Evolutionary conservation across 2,888 invertebrate genomes (phyloP).

Genomic region (Colletes collaris): DNA sequence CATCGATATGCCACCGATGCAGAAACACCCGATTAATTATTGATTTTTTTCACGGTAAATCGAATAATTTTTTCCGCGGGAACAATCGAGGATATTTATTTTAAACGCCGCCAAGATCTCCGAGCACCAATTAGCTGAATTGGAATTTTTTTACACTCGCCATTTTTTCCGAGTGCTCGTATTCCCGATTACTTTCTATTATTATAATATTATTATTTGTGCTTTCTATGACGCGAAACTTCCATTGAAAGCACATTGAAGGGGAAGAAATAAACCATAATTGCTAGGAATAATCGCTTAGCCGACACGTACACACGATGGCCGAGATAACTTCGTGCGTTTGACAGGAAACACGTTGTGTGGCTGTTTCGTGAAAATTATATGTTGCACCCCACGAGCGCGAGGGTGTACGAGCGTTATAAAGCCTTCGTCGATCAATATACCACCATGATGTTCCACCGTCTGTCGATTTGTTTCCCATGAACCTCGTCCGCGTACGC

Average conservation of each 20-base stretch:
- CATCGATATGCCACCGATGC: no score
- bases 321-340: slow-evolving; percentile 43
- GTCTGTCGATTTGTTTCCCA: slow-evolving; percentile 57
- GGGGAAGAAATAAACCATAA: slow-evolving; percentile 13
- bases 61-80: no score
- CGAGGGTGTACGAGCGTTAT: slow-evolving; percentile 70
- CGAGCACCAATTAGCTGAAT: no score
- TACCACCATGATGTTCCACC: slow-evolving; percentile 73
- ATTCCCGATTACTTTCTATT: no score
- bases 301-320: neutral
- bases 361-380: slow-evolving; percentile 50
- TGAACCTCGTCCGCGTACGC: slow-evolving; percentile 27
- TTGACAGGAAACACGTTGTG: slow-evolving; percentile 49
- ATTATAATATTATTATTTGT: no score
- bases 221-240: neutral
- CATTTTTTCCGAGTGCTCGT: no score
- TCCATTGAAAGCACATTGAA: neutral
- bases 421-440: slow-evolving; percentile 77
- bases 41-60: no score
- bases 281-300: slow-evolving; percentile 37
- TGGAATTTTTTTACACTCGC: no score
- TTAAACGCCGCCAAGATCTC: no score
- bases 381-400: slow-evolving; percentile 49
- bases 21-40: no score
- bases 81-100: no score